Percentiles rank a stretch among this genome's conserved stretches.
phyloP scores from a whole-genome alignment of 2,113 vertebrate genomes.

The Chloropsis hardwickii region DNA sequence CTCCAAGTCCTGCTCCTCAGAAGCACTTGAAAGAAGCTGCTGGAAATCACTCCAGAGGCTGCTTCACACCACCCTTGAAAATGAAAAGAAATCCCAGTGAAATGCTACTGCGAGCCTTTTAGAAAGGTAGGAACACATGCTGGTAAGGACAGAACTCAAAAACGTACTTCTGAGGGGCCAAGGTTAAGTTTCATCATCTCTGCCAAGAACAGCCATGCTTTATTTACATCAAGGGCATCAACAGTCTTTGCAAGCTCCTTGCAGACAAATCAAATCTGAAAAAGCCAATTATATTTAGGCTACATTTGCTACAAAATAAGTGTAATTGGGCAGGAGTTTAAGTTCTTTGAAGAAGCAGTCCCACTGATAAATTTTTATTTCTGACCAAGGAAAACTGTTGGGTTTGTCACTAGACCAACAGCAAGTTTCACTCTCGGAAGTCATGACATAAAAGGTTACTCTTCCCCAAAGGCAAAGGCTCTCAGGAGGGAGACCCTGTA shows the following conservation, averaged over 20 bases:
- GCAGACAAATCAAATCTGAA: neutral
- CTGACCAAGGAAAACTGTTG: neutral
- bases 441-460: neutral
- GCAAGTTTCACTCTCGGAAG: neutral
- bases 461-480: neutral
- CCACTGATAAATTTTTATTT: neutral
- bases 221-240: neutral
- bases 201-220: neutral
- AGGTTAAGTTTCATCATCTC: neutral
- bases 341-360: neutral
- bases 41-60: neutral
- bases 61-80: neutral
- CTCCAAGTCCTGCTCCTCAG: neutral
- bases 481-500: neutral
- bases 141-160: neutral
- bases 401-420: neutral
- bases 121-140: neutral
- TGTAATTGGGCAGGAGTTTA: neutral
- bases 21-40: rapidly evolving
- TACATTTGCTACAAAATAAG: neutral
- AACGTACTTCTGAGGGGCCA: neutral
- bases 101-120: neutral
- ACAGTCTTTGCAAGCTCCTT: neutral
- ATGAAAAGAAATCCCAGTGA: neutral
- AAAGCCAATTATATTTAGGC: neutral